Evolutionary conservation across 2,797 vertebrate species (phyloP).

Genomic region (Pangasius djambal): DNA sequence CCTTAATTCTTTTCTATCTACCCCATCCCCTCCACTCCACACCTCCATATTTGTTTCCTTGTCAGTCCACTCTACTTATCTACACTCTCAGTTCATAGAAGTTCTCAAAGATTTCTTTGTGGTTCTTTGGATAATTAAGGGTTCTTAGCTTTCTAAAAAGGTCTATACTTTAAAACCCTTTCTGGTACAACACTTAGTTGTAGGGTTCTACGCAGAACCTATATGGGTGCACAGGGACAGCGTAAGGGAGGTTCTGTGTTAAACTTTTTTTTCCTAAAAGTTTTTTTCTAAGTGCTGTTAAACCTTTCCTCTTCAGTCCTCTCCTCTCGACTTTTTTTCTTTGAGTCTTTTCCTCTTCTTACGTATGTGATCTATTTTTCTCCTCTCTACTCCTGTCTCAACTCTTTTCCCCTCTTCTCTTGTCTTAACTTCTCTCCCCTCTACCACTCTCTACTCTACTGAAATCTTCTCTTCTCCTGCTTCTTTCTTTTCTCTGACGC

Average conservation of each 20-base stretch:
- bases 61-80: background rate
- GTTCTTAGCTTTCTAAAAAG: background rate
- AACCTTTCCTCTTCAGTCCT: background rate
- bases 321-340: background rate
- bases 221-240: background rate
- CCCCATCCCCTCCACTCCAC: slow-evolving; percentile 65
- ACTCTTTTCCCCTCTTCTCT: background rate
- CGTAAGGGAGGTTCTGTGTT: background rate
- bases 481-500: background rate
- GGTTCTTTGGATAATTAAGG: background rate
- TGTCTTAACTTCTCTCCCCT: background rate
- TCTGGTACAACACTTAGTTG: background rate
- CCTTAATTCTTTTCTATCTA: background rate
- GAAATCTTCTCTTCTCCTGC: background rate
- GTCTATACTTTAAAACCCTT: background rate
- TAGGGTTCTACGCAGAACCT: background rate
- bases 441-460: background rate
- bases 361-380: background rate
- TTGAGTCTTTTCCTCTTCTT: background rate
- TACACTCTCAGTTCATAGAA: background rate
- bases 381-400: background rate
- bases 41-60: slow-evolving; percentile 68
- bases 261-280: background rate
- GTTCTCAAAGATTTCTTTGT: background rate
- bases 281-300: background rate